These are phyloP conservation scores for Taenaris catops DNA, from an alignment of 2,888 invertebrate genomes.

Conservation along the genomic window DNA sequence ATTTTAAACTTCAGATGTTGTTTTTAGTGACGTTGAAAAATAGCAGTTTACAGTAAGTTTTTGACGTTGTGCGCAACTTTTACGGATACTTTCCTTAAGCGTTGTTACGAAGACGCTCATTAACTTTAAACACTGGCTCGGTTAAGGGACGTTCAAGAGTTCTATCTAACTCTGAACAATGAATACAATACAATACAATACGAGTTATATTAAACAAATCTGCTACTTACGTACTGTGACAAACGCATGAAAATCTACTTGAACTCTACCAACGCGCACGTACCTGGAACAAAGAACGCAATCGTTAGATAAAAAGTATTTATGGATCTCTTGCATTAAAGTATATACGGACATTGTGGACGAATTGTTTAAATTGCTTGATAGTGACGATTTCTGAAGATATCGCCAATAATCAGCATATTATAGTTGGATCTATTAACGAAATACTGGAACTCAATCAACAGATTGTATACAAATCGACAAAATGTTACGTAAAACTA, in stretches of 20 bases:
- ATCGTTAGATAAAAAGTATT: too few relatives aligned
- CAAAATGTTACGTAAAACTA: too few relatives aligned
- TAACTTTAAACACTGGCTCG: constrained; percentile 29
- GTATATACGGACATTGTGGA: too few relatives aligned
- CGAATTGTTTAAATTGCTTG: too few relatives aligned
- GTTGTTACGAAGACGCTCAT: too few relatives aligned
- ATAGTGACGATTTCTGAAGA: too few relatives aligned
- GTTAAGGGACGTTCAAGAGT: too few relatives aligned
- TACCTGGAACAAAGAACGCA: constrained; percentile 56
- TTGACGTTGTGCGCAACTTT: constrained; percentile 38
- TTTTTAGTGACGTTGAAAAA: constrained; percentile 39
- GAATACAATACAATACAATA: constrained; percentile 24
- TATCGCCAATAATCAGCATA: too few relatives aligned
- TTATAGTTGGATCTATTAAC: too few relatives aligned
- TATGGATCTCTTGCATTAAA: too few relatives aligned
- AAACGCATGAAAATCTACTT: constrained; percentile 53
- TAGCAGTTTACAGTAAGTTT: constrained; percentile 42
- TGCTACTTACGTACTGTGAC: constrained; percentile 60
- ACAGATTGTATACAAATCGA: too few relatives aligned
- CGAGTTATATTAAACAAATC: constrained; percentile 49
- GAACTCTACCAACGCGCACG: constrained; percentile 61
- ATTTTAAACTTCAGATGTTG: constrained; percentile 30
- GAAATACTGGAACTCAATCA: too few relatives aligned
- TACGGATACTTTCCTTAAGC: constrained; percentile 26
- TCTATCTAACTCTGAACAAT: constrained; percentile 14